Evolutionary conservation across 1,140 invertebrate species (phyloP), one percentile per base, ranked within the genome.

Genomic region (Plectus sambesii): DNA sequence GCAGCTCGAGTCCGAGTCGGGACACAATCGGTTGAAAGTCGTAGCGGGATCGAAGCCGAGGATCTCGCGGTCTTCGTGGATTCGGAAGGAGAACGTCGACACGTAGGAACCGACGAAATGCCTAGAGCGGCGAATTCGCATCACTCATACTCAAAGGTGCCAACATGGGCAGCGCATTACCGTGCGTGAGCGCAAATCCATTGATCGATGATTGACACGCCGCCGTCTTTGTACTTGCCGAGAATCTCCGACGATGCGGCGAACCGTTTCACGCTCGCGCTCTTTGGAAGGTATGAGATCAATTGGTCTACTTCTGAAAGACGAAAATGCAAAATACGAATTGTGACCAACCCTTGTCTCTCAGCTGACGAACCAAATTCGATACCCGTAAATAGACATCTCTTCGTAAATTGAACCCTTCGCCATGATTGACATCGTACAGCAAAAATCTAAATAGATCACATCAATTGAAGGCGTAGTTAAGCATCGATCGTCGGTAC

Each of bases 11-110:
- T 75, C 69, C 26, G 76, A 77, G 36, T 65, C 64, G 22, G 66
- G 37, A 70, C 90, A 96, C 12, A 96, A 75, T 48, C 80, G 74
- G 71, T 94, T 93, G 70, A 92, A 96, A 19, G 89, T 96, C 12
- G 79, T 81, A 29, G 80, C 66, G 49, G 77, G 73, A 27, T 77
- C 72, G 70, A 90, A 89, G 4, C 87, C 86, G 17, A 94, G 67
- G 52, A 96, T 90, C 74, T 96, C 89, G 37, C 92, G 76, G 68
- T 96, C 90, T 70, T 97, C 92, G 75, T 93, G 87, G 54, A 96
- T 96, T 42, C 90, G 76, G 69, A 85, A 92, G 9, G 88, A 84
- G 72, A 93, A 97, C 22, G 92, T 97, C 53, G 90, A 96, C 65
- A 87, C 85, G 66, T 82, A 77, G 1, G 86, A 88, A 24, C 92